phyloP scores from a whole-genome alignment of 2,113 vertebrate species.

The Zosterops lateralis region DNA sequence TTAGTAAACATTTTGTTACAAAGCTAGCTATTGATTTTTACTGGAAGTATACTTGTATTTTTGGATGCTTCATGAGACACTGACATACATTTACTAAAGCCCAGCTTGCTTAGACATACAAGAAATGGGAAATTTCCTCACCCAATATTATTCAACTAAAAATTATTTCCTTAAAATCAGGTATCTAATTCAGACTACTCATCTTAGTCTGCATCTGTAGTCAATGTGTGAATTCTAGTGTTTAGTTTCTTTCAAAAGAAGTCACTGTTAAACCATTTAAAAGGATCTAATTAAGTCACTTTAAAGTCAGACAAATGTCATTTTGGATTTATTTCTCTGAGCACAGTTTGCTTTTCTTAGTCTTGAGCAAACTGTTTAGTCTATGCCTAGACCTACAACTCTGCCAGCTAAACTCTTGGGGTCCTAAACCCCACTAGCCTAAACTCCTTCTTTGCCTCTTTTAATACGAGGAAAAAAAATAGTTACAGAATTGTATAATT shows the following conservation, averaged over 20 bases:
- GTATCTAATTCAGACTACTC: neutral
- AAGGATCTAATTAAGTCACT: neutral
- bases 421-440: neutral
- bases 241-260: neutral
- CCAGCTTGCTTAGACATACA: neutral
- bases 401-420: neutral
- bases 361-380: neutral
- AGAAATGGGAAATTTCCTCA: neutral
- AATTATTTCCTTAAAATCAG: neutral
- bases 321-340: neutral
- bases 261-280: accelerated
- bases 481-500: neutral
- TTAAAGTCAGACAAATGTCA: neutral
- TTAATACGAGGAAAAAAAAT: neutral
- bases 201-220: neutral
- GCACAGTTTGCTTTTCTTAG: neutral
- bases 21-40: neutral
- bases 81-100: neutral
- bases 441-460: neutral
- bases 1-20: neutral
- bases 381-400: neutral
- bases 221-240: neutral
- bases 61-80: neutral
- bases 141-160: neutral
- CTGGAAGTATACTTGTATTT: neutral